These are phyloP conservation scores for Brienomyrus longianalis DNA, from an alignment of 2,113 vertebrate genomes.

Conservation along the genomic window DNA sequence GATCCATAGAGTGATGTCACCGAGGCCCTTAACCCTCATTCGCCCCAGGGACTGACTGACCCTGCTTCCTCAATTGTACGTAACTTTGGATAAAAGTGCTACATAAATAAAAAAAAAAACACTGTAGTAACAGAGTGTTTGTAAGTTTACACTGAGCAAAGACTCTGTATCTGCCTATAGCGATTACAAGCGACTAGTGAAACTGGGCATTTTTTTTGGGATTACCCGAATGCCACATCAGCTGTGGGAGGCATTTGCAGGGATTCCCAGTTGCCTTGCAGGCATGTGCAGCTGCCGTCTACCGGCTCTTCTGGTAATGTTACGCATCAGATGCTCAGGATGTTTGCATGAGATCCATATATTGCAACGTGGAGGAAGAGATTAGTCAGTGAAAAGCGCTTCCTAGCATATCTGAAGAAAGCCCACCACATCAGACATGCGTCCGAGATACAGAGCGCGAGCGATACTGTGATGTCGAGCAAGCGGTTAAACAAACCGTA, in stretches of 20 bases:
- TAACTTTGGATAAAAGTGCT: background rate
- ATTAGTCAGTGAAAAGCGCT: background rate
- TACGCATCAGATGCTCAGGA: background rate
- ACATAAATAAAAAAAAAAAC: background rate
- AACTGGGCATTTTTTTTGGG: background rate
- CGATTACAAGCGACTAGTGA: background rate
- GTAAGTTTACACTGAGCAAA: background rate
- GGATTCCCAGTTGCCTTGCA: background rate
- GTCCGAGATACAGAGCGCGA: background rate
- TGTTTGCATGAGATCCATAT: background rate
- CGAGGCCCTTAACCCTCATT: background rate
- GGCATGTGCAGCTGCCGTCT: background rate
- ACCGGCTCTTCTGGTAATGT: background rate
- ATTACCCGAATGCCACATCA: background rate
- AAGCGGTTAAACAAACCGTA: background rate
- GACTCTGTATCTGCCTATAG: background rate
- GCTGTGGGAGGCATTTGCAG: background rate
- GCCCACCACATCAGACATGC: background rate
- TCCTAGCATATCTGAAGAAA: background rate
- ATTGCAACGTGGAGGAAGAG: background rate
- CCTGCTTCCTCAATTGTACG: background rate
- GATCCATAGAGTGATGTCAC: background rate
- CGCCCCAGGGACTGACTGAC: background rate
- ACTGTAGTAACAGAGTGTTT: background rate
- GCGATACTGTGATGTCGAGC: background rate